Base-by-base conservation (phyloP, 2,113 vertebrate species). In the Pampusana beccarii region DNA sequence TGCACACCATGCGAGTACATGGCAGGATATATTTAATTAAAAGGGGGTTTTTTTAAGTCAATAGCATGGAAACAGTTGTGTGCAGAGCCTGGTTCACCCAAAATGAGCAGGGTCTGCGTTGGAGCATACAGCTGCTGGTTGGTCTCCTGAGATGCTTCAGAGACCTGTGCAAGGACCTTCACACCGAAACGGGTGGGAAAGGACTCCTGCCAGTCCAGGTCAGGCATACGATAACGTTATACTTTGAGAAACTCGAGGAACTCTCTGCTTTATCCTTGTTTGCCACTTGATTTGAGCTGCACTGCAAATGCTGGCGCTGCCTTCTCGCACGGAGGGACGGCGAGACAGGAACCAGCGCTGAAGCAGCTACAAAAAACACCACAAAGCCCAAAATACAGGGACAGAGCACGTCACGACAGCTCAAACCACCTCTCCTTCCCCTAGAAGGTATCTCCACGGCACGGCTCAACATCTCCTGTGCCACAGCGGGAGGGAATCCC, bases 161-260 rank as follows among this genome's bases (percentile, higher is more conserved):
- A 42, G 61, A 54, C 6, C 17, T 26, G 23, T 13, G 10, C 58
- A 33, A 91, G 48, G 40, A 83, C 2, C 36, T 80, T 40, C 62
- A 20, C 24, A 4, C 3, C 10, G 42, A n/a, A 25, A 31, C 0
- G 0, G 28, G 34, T 42, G 56, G n/a, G 71, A n/a, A 71, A 51
- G 44, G 33, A 18, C 33, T 71, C 57, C 51, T 33, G 29, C 15
- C 48, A 25, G 10, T 11, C 42, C 25, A 13, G 5, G 26, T 18
- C 4, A 10, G 33, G 54, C 1, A 1, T 8, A 10, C 2, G 1
- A 33, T 13, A 67, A 16, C 8, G 6, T 6, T 28, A 14, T 2
- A 1, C 31, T 42, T 50, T 9, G 13, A 78, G 64, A 44, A 71
- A 73, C 3, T 2, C 58, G 2, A 15, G 61, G 57, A 80, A 77